Evolutionary conservation across 1,140 invertebrate species (phyloP).

Genomic region (Eriosoma lanigerum): DNA sequence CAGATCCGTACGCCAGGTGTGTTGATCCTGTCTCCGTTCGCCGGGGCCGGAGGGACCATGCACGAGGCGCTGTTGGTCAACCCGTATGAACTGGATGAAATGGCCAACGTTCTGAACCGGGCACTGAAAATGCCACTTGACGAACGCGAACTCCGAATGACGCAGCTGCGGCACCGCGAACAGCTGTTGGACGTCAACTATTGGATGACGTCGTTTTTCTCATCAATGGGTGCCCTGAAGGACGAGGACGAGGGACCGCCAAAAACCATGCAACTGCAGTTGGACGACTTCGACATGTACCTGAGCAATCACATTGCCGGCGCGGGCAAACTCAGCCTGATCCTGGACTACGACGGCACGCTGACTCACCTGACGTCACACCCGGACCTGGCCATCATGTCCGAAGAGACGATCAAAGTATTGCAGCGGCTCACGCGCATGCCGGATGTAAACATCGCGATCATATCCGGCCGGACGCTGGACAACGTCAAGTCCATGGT

Average conservation of each 20-base stretch:
- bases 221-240: slow-evolving; percentile 76
- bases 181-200: slow-evolving; percentile 81
- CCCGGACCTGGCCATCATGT: slow-evolving; percentile 82
- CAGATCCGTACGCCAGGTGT: slow-evolving; percentile 87
- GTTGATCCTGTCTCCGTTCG: slow-evolving; percentile 85
- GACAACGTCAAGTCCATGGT: slow-evolving; percentile 89
- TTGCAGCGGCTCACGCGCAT: slow-evolving; percentile 81
- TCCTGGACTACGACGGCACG: slow-evolving; percentile 89
- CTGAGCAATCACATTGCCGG: slow-evolving; percentile 67
- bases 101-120: slow-evolving; percentile 82
- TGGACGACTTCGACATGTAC: slow-evolving; percentile 86
- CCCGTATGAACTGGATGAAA: slow-evolving; percentile 84
- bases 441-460: slow-evolving; percentile 83
- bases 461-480: slow-evolving; percentile 83
- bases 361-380: slow-evolving; percentile 84
- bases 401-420: slow-evolving; percentile 80
- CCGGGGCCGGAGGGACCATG: slow-evolving; percentile 88
- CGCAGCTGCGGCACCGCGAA: slow-evolving; percentile 77
- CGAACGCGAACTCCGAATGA: slow-evolving; percentile 83
- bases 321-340: slow-evolving; percentile 74
- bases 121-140: slow-evolving; percentile 88
- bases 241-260: slow-evolving; percentile 75
- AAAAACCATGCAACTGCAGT: slow-evolving; percentile 79
- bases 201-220: slow-evolving; percentile 86
- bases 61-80: slow-evolving; percentile 87